phyloP scores from a whole-genome alignment of 1,140 invertebrate species.

The Periplaneta americana region DNA sequence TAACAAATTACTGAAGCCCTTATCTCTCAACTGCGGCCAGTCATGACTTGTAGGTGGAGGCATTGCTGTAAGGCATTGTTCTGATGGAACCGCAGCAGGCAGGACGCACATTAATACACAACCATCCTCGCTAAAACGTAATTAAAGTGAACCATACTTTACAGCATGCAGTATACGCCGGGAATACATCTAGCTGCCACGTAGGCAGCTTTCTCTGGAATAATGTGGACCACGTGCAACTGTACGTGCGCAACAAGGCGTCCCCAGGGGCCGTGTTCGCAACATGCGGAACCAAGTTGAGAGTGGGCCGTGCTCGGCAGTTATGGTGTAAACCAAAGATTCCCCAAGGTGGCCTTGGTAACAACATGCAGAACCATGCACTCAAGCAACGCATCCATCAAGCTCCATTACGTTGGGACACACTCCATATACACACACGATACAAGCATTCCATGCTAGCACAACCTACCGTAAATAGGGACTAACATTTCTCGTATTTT shows the following conservation, averaged over 20 bases:
- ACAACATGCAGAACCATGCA: not conserved
- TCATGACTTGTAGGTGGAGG: not conserved
- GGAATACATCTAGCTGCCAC: too few relatives aligned
- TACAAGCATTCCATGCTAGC: too few relatives aligned
- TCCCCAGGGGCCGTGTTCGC: not conserved
- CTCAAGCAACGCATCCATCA: not conserved
- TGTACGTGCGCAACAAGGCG: not conserved
- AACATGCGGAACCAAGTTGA: not conserved
- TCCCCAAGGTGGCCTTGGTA: too few relatives aligned
- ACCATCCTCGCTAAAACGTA: not conserved
- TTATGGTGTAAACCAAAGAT: not conserved
- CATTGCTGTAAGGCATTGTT: not conserved
- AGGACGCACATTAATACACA: not conserved
- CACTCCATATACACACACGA: too few relatives aligned
- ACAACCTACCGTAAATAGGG: too few relatives aligned
- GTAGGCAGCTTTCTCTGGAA: too few relatives aligned
- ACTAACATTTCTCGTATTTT: too few relatives aligned
- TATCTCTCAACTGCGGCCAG: not conserved
- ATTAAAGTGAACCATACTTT: not conserved
- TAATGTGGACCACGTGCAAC: not conserved
- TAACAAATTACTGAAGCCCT: too few relatives aligned
- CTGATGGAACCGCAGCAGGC: too few relatives aligned
- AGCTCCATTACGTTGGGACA: not conserved
- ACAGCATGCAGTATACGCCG: not conserved
- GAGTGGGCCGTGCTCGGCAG: not conserved